A percentile compares a stretch with the other conserved stretches of the same genome.
These are phyloP conservation scores for Ispidina picta DNA, from an alignment of 2,797 vertebrate genomes.

Conservation along the genomic window DNA sequence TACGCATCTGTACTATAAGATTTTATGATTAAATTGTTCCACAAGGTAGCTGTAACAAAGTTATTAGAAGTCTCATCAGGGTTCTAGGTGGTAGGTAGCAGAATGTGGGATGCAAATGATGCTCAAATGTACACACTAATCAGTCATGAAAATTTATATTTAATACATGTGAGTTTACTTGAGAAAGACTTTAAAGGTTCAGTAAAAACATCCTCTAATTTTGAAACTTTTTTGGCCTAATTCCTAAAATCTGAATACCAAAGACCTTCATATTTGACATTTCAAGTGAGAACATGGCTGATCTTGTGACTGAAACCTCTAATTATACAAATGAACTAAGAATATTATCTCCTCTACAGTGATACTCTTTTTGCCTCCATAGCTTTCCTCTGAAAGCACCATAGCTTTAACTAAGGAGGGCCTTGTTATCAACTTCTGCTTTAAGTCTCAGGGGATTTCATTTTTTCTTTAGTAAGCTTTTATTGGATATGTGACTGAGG, in stretches of 20 bases:
- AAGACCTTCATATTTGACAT: not conserved
- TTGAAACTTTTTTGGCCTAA: not conserved
- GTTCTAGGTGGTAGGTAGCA: slow-evolving; percentile 53
- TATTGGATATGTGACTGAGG: not conserved
- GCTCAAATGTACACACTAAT: slow-evolving; percentile 8
- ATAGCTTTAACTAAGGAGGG: not conserved
- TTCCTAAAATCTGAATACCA: not conserved
- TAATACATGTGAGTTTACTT: slow-evolving; percentile 22
- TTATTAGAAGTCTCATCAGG: slow-evolving; percentile 54
- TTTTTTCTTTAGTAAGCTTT: not conserved
- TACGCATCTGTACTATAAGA: slow-evolving; percentile 33
- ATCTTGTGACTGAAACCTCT: not conserved
- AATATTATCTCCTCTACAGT: not conserved
- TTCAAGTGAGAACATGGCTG: not conserved
- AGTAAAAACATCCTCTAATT: not conserved
- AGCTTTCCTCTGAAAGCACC: not conserved
- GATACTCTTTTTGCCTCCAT: not conserved
- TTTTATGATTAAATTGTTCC: slow-evolving; percentile 70
- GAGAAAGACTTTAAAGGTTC: not conserved
- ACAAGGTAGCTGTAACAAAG: slow-evolving; percentile 22
- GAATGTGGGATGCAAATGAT: slow-evolving; percentile 40
- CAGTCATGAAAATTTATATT: not conserved
- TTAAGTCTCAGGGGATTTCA: not conserved
- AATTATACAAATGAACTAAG: not conserved
- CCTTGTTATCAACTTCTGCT: not conserved